A percentile compares a stretch with the other conserved stretches of the same genome.
Evolutionary conservation across 2,888 invertebrate genomes (phyloP).

Genomic region (Diploptera punctata): DNA sequence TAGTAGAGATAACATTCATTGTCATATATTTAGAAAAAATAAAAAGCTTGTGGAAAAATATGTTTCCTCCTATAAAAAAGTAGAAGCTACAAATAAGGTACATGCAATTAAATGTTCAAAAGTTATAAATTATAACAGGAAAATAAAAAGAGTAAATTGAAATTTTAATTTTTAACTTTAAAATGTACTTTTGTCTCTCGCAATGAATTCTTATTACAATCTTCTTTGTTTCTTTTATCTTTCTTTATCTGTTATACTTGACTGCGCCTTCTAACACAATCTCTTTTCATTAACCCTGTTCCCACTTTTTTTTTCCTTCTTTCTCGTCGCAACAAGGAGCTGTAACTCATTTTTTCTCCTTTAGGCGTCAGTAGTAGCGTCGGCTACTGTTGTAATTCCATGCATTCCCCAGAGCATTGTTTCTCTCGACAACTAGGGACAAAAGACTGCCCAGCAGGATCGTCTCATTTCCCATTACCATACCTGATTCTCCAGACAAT

Average conservation of each 20-base stretch:
- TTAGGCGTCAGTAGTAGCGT: background rate
- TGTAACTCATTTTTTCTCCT: conserved; percentile 1
- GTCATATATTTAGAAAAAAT: too few relatives aligned
- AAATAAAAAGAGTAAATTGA: too few relatives aligned
- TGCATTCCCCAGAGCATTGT: background rate
- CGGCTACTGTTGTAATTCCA: background rate
- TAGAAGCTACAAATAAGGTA: too few relatives aligned
- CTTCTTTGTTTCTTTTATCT: background rate
- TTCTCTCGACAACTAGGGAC: background rate
- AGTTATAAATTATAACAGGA: too few relatives aligned
- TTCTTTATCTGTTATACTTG: background rate
- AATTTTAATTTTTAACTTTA: too few relatives aligned
- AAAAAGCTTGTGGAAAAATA: too few relatives aligned
- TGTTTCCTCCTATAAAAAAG: too few relatives aligned
- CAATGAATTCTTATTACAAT: background rate
- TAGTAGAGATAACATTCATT: too few relatives aligned
- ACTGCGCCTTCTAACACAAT: conserved; percentile 6
- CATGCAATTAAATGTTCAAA: too few relatives aligned
- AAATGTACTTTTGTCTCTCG: background rate
- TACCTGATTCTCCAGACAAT: too few relatives aligned
- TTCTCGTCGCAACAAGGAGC: background rate
- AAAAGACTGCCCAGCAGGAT: background rate
- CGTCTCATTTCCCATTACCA: background rate
- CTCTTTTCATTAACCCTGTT: conserved; percentile 7
- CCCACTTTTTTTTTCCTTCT: too few relatives aligned